Evolutionary conservation across 2,797 vertebrate genomes (phyloP).

Genomic region (Orientallactaga sibirica): DNA sequence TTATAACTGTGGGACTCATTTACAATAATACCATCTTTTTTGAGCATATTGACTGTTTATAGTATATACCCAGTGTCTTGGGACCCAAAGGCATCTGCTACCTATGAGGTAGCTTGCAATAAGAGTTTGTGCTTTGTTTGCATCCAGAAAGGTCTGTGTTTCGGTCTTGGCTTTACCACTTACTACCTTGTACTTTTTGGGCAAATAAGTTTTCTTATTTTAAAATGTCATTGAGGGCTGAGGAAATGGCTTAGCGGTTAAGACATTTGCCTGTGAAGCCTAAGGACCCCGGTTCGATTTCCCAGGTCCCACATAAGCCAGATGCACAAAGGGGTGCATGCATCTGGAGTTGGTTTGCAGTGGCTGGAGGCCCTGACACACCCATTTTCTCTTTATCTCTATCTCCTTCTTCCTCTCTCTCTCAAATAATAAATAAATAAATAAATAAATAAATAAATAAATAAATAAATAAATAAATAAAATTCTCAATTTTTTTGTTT

Average conservation of each 20-base stretch:
- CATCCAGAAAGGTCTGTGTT: conserved; percentile 26
- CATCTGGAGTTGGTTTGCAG: too few relatives aligned
- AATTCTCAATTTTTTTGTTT: too few relatives aligned
- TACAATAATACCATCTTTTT: neutral
- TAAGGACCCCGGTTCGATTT: too few relatives aligned
- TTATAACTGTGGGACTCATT: conserved; percentile 21
- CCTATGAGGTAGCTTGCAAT: neutral
- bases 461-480: neutral
- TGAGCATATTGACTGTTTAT: conserved; percentile 28
- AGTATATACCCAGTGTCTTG: neutral
- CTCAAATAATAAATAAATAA: neutral
- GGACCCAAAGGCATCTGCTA: neutral
- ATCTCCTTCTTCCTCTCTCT: too few relatives aligned
- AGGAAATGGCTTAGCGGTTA: too few relatives aligned
- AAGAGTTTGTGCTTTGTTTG: conserved; percentile 6
- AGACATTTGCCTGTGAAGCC: too few relatives aligned
- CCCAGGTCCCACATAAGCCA: too few relatives aligned
- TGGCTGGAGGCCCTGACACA: too few relatives aligned
- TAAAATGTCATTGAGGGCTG: too few relatives aligned
- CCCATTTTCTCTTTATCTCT: too few relatives aligned
- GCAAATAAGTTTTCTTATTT: conserved; percentile 35
- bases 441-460: neutral
- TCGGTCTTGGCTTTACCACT: conserved; percentile 41
- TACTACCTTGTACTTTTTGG: conserved; percentile 35
- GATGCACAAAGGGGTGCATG: too few relatives aligned